A percentile compares a stretch with the other conserved stretches of the same genome.
These are phyloP conservation scores for Taeniopygia guttata DNA, from an alignment of 2,797 vertebrate species.

Conservation along the genomic window DNA sequence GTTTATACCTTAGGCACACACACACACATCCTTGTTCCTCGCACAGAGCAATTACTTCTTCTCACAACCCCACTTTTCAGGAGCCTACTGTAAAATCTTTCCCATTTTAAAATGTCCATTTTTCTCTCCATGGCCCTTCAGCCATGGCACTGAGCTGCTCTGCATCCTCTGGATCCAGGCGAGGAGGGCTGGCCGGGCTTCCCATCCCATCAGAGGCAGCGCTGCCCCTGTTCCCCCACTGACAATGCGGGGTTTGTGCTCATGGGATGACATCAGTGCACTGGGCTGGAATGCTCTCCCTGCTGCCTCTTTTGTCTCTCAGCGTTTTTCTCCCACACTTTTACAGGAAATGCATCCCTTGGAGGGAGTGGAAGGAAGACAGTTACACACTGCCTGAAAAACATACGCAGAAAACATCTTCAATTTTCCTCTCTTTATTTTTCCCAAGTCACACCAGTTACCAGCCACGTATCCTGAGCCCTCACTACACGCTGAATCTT, in stretches of 20 bases:
- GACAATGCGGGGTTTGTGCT: constrained; percentile 45
- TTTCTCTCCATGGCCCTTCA: background rate
- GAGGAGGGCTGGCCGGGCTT: background rate
- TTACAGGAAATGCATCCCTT: background rate
- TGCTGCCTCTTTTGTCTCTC: constrained; percentile 15
- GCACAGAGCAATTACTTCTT: background rate
- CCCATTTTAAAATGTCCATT: background rate
- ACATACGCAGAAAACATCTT: background rate
- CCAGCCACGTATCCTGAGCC: background rate
- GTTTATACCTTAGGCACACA: constrained; percentile 40
- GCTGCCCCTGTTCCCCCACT: constrained; percentile 15
- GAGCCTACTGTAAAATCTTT: background rate
- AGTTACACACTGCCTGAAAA: background rate
- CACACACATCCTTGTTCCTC: background rate
- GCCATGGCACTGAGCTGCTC: background rate
- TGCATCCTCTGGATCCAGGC: background rate
- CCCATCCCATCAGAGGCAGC: background rate
- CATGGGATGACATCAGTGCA: constrained; percentile 19
- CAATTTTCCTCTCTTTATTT: background rate
- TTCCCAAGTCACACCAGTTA: background rate
- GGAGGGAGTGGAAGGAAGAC: background rate
- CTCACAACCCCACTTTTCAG: background rate
- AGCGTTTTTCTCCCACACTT: constrained; percentile 29
- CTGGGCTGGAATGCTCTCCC: constrained; percentile 19
- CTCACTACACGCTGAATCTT: background rate